phyloP scores from a whole-genome alignment of 2,888 invertebrate genomes.

The Pantelozetes paolii region DNA sequence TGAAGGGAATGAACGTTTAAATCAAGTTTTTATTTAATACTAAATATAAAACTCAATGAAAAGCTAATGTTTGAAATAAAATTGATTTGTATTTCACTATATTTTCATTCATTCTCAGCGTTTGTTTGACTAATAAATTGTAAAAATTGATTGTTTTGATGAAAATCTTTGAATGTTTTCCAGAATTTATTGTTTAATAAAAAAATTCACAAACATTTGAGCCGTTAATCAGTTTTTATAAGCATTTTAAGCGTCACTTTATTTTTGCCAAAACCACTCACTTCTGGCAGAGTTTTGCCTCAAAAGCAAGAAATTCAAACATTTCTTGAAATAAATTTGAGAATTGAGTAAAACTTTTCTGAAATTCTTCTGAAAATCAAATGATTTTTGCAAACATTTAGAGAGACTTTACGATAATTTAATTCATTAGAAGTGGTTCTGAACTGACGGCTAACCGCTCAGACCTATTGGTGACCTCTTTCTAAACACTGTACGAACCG shows the following conservation, averaged over 20 bases:
- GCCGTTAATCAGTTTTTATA: background rate
- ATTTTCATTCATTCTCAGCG: no score
- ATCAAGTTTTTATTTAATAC: no score
- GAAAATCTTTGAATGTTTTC: background rate
- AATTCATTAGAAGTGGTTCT: background rate
- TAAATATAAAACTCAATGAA: no score
- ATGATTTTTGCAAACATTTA: background rate
- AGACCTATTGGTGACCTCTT: slow-evolving; percentile 7
- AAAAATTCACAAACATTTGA: slow-evolving; percentile 8
- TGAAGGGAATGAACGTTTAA: no score
- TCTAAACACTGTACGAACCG: background rate
- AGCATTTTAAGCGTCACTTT: no score
- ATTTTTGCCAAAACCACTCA: background rate
- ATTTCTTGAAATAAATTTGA: background rate
- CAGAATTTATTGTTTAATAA: background rate
- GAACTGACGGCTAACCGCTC: background rate
- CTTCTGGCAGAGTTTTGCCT: background rate
- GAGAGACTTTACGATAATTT: background rate
- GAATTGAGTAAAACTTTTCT: no score
- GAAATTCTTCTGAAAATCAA: no score
- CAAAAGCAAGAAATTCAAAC: background rate
- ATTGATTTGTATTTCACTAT: no score
- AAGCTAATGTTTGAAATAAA: no score
- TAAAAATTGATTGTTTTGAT: no score
- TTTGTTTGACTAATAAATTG: no score